These are phyloP conservation scores for Vombatus ursinus DNA, from an alignment of 2,113 vertebrate species.

Conservation along the genomic window DNA sequence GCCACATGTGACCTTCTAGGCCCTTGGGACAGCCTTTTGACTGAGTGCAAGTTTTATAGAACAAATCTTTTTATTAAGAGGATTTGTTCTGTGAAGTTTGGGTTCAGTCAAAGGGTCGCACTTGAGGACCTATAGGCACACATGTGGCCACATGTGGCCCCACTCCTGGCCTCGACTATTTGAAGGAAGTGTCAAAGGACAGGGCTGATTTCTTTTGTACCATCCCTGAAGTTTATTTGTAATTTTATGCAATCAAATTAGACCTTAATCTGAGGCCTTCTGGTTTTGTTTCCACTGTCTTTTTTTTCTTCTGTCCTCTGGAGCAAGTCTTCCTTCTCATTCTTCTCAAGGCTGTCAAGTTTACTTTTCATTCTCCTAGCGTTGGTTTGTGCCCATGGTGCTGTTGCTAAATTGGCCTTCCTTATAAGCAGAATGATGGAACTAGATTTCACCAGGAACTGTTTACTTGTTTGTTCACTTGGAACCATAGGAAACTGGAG, in stretches of 20 bases:
- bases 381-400: constrained; percentile 35
- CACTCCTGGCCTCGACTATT: no score
- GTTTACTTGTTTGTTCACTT: constrained; percentile 17
- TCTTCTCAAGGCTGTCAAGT: not conserved
- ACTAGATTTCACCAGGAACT: constrained; percentile 42
- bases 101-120: no score
- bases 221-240: no score
- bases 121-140: no score
- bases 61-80: no score
- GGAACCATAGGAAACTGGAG: constrained; percentile 29
- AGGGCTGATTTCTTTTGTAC: not conserved
- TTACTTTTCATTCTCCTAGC: not conserved
- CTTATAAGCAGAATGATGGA: constrained; percentile 31
- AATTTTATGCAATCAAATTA: not conserved
- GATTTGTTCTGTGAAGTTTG: no score
- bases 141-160: no score
- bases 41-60: no score
- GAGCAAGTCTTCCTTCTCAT: not conserved
- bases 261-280: not conserved
- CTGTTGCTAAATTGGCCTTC: constrained; percentile 5
- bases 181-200: not conserved
- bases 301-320: not conserved
- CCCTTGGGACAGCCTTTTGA: no score
- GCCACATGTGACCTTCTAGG: no score
- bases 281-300: not conserved